Base-by-base conservation (phyloP, 2,797 vertebrate species). In the Allobates femoralis region DNA sequence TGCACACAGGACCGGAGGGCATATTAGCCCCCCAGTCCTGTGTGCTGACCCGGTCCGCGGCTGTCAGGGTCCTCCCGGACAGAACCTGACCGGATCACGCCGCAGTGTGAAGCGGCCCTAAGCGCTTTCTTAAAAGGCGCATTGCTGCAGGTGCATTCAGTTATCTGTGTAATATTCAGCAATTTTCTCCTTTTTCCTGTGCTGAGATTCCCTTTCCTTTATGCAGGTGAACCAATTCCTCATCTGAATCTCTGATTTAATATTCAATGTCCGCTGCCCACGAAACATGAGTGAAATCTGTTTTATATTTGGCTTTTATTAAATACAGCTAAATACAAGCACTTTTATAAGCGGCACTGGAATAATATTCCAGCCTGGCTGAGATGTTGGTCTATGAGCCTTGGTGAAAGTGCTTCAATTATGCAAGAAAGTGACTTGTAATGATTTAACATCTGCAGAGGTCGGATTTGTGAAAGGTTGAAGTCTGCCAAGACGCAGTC, bases 401-500 rank as follows among this genome's bases (percentile, higher is more conserved):
- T 84, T 80, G 86, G 53, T 79, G 67, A 75, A 86, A 87, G 76
- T 74, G 46, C 50, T 84, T 81, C 76, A 87, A 84, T 84, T 87
- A 87, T 87, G 76, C 86, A 87, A 71, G 76, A 74, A 79, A 79
- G 81, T 62, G 86, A 79, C 75, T 87, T 41, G 76, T 64, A 56
- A 60, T 84, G 77, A 87, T 87, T 87, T 84, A 84, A 69, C 55
- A 46, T 87, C 58, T 53, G 86, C 67, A 53, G 76, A 81, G 82
- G 86, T 87, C 30, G 69, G 66, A 75, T 55, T 64, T 84, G 74
- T 67, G 46, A 75, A 87, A 66, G 82, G 86, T 51, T 84, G 67
- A 66, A 26, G 79, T 56, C 64, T 87, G 81, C 55, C 67, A 80
- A 81, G 53, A 67, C 34, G 53, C 82, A 37, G 19, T 37, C 62